Percentiles rank a stretch among this genome's conserved stretches.
phyloP scores from a whole-genome alignment of 2,797 vertebrate genomes.

The Trichosurus vulpecula region DNA sequence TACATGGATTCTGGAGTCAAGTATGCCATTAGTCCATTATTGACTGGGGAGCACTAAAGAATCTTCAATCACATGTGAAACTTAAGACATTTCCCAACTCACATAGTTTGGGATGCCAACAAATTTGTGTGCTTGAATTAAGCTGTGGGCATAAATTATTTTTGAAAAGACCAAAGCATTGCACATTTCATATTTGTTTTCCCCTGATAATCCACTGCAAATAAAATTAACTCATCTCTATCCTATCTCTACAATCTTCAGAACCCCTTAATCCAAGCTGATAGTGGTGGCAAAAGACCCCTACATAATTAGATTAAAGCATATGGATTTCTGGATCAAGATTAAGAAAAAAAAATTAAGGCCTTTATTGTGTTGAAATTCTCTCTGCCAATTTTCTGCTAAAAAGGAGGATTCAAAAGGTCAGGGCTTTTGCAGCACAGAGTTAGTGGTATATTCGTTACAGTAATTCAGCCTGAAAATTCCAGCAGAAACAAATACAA shows the following conservation, averaged over 20 bases:
- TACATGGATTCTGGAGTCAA: background rate
- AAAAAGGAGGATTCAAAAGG: conserved; percentile 81
- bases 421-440: conserved; percentile 81
- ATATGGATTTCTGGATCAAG: conserved; percentile 80
- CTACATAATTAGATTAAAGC: conserved; percentile 78
- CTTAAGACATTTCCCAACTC: conserved; percentile 55
- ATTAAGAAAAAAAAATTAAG: conserved; percentile 81
- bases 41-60: background rate
- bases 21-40: conserved; percentile 9
- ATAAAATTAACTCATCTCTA: conserved; percentile 73
- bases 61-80: conserved; percentile 66
- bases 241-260: conserved; percentile 76
- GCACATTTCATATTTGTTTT: conserved; percentile 64
- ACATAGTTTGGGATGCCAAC: conserved; percentile 25
- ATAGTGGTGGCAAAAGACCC: conserved; percentile 75
- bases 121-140: conserved; percentile 14
- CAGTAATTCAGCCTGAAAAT: conserved; percentile 86
- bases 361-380: conserved; percentile 83
- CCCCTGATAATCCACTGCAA: conserved; percentile 70
- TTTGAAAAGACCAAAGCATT: conserved; percentile 68
- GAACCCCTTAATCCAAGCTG: conserved; percentile 74
- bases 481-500: conserved; percentile 84
- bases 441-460: conserved; percentile 85
- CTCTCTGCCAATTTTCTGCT: conserved; percentile 85
- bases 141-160: conserved; percentile 57